phyloP scores from a whole-genome alignment of 2,113 vertebrate species.

The Ciconia maguari region DNA sequence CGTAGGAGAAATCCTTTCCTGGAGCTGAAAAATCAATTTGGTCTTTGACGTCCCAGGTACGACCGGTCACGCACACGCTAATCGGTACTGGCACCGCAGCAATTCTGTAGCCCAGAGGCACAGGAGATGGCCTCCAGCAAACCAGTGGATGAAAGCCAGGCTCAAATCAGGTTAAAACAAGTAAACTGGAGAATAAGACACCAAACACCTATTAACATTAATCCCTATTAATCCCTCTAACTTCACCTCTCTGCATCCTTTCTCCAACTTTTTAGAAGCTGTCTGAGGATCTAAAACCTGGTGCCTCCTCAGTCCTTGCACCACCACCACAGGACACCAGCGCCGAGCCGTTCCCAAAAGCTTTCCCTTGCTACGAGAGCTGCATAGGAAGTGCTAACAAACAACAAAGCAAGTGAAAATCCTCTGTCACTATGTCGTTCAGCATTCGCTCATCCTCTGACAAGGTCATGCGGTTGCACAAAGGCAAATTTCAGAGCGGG shows the following conservation, averaged over 20 bases:
- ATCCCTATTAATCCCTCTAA: neutral
- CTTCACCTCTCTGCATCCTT: neutral
- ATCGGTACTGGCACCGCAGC: neutral
- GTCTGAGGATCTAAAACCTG: neutral
- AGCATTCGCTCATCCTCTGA: neutral
- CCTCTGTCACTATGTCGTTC: neutral
- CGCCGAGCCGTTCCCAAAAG: neutral
- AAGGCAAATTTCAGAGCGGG: neutral
- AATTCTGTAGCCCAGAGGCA: neutral
- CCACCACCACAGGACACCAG: neutral
- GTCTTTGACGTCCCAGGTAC: neutral
- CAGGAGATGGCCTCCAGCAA: neutral
- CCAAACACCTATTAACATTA: neutral
- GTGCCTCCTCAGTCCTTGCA: too few species aligned
- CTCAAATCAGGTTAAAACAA: neutral
- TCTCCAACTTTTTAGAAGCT: neutral
- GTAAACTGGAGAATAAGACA: neutral
- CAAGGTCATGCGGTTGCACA: neutral
- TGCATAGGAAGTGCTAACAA: neutral
- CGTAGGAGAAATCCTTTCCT: neutral
- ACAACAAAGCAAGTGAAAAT: neutral
- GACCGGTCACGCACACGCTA: rapidly evolving
- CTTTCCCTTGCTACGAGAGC: neutral
- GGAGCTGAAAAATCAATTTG: neutral
- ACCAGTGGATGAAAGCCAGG: neutral